Base-by-base conservation (phyloP, 2,888 invertebrate genomes). In the Tetragonisca angustula region DNA sequence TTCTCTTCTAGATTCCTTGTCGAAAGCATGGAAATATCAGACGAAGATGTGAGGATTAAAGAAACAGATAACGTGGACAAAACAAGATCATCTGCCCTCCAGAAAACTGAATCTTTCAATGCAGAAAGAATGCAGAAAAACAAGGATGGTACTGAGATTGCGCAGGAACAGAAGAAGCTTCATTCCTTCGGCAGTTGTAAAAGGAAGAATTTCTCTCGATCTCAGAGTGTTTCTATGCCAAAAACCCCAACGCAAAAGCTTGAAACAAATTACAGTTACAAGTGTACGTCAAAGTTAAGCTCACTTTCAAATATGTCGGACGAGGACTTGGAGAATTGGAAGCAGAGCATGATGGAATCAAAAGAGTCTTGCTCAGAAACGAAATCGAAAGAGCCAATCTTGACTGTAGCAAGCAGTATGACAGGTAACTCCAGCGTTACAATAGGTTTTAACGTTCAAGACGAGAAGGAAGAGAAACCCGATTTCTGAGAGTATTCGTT, bases 1-100 rank as follows among this genome's bases (percentile, higher is more conserved):
- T 19, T 68, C 69, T 61, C 15, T 9, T 43, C 2, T 36, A 94
- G 94, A 84, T 94, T 94, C 62, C 90, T 94, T 11, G 94, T 94
- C 2, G 94, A 94, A 80, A 94, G 94, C 71, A 94, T 92, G 93
- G 94, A 94, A 52, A 92, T 94, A 49, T 71, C 92, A 5, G 94
- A 94, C 21, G 91, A 91, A 5, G 94, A 94, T 52, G 94, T 94
- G 2, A 91, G 94, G 74, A 94, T 94, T 65, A 94, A 94, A 72
- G 93, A 94, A 64, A 76, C 86, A 0, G 88, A 88, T 19, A 87
- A 85, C 21, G 19, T 43, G 19, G 91, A 89, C 9, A 90, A 90
- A 76, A 17, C 56, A 19, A 87, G 78, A 65, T 43, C 72, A 32
- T 70, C 67, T 49, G 56, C 54, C 11, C 49, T 69, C 67, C 74